A percentile compares a stretch with the other conserved stretches of the same genome.
phyloP scores from a whole-genome alignment of 1,140 invertebrate genomes.

The Zaprionus gabonicus region DNA sequence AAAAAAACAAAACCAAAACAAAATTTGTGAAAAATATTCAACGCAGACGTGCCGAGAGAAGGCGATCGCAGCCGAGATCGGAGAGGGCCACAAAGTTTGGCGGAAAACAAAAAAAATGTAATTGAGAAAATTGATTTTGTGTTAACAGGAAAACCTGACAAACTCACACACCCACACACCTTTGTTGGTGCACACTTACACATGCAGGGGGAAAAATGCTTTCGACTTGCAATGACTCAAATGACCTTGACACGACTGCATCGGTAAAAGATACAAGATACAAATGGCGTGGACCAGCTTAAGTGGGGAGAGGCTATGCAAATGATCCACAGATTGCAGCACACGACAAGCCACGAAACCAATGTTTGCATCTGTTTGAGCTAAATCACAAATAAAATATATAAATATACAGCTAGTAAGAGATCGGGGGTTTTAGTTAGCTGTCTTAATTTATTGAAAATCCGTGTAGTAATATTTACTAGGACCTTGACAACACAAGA shows the following conservation, averaged over 20 bases:
- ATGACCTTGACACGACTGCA: constrained; percentile 42
- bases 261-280: constrained; percentile 2
- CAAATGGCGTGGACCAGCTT: constrained; percentile 7
- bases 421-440: neutral
- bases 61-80: constrained; percentile 10
- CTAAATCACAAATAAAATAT: neutral
- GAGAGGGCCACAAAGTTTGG: constrained; percentile 27
- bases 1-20: neutral
- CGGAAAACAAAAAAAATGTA: constrained; percentile 62
- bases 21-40: constrained; percentile 41
- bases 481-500: no score
- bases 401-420: neutral
- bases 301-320: constrained; percentile 6
- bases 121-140: constrained; percentile 54
- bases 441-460: no score
- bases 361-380: neutral
- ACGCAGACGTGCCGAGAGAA: constrained; percentile 5
- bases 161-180: neutral
- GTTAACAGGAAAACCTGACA: constrained; percentile 6
- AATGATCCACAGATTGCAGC: constrained; percentile 19
- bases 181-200: neutral
- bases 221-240: constrained; percentile 30
- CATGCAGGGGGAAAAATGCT: constrained; percentile 16
- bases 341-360: neutral
- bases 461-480: no score